Evolutionary conservation across 64 coral and sea anemone species (phyloP).

Genomic region (Catalaphyllia jardinei): DNA sequence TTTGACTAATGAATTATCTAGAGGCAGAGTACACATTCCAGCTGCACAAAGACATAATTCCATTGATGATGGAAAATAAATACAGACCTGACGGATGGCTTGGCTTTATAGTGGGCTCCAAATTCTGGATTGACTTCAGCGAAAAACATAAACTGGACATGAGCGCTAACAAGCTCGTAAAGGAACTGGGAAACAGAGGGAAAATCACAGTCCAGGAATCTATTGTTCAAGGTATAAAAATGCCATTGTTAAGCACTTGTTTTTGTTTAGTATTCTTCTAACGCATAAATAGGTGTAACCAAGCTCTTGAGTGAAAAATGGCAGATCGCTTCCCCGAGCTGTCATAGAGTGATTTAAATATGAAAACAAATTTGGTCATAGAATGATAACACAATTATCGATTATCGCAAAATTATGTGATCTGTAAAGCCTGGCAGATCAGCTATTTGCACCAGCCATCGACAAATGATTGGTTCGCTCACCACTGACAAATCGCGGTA

Average conservation of each 20-base stretch:
- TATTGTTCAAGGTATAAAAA: conserved; percentile 37
- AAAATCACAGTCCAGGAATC: conserved; percentile 37
- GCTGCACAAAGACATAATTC: conserved; percentile 56
- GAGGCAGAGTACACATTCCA: conserved; percentile 72
- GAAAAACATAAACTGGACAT: conserved; percentile 58
- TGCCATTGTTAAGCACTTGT: neutral
- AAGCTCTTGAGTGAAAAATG: no score
- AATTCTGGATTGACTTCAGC: conserved; percentile 88
- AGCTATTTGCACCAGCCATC: no score
- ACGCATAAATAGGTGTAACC: no score
- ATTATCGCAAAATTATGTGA: no score
- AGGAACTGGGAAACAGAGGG: conserved; percentile 66
- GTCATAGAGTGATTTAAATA: no score
- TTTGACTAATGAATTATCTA: neutral
- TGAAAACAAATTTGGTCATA: no score
- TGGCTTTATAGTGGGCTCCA: conserved; percentile 63
- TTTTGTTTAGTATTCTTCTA: no score
- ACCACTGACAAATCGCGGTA: no score
- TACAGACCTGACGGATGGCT: conserved; percentile 74
- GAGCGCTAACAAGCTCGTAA: conserved; percentile 53
- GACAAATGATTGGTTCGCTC: no score
- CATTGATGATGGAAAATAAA: conserved; percentile 61
- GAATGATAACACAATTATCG: no score
- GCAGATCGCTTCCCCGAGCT: no score
- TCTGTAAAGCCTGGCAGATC: no score